A percentile compares a stretch with the other conserved stretches of the same genome.
Evolutionary conservation across 2,113 vertebrate genomes (phyloP).

Genomic region (Crotalus helleri): DNA sequence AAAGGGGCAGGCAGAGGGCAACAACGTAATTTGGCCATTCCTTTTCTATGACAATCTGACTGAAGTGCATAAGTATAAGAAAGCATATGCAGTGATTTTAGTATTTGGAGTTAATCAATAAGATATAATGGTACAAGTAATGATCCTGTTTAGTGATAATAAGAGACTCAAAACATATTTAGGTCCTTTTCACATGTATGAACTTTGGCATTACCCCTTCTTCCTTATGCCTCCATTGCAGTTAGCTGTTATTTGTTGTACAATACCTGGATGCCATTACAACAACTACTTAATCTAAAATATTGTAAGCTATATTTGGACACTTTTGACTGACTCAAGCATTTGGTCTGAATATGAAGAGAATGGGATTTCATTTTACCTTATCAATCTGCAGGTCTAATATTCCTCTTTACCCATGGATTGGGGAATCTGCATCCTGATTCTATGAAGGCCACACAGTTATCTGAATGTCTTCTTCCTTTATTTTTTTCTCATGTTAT

Average conservation of each 20-base stretch:
- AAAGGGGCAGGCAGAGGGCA: not conserved
- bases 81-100: not conserved
- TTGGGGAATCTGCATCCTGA: not conserved
- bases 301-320: not conserved
- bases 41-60: not conserved
- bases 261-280: not conserved
- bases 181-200: not conserved
- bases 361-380: not conserved
- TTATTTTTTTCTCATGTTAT: not conserved
- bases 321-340: not conserved
- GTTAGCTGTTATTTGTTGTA: not conserved
- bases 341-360: not conserved
- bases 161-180: not conserved
- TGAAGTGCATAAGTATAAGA: not conserved
- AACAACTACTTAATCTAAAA: not conserved
- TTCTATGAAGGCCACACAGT: not conserved
- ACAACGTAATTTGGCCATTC: not conserved
- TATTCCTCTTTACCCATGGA: not conserved
- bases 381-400: not conserved
- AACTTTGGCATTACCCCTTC: not conserved
- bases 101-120: not conserved
- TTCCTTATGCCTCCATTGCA: not conserved
- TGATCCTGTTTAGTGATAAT: not conserved
- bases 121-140: not conserved
- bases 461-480: not conserved